Base-by-base conservation (phyloP, 2,113 vertebrate species). In the Microtus ochrogaster region DNA sequence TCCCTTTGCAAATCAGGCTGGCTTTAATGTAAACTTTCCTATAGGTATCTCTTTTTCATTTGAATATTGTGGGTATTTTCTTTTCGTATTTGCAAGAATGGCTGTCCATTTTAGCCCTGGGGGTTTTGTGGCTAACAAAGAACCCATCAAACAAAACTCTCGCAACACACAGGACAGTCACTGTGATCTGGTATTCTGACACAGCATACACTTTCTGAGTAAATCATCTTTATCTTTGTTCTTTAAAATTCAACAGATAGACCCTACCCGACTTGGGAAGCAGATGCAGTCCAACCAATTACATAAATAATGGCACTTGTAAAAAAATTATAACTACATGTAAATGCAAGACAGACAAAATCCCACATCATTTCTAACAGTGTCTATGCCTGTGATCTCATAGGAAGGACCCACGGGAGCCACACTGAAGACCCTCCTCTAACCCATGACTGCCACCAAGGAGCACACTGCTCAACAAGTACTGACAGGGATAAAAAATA, bases 131-230 rank as follows among this genome's bases (percentile, higher is more conserved):
- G 61, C 78, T 92, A 92, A 94, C 73, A 91, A 92, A 96, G 61
- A 95, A 97, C 94, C 85, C 78, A 84, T 85, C 90, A 93, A 58
- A 92, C 91, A 94, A 77, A 96, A 97, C 44, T 84, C 30, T 76
- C 58, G 78, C 92, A 84, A 55, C 68, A 91, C 94, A 92, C 58
- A 93, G 74, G 89, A 81, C 58, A 73, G 19, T 68, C 63, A 66
- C 1, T 58, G 33, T 24, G 72, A 79, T 95, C 74, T 95, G 93
- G 78, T 91, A 41, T 83, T 92, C 87, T 95, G 93, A 97, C 84
- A 95, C 9, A 66, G 61, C 22, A 39, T 49, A 73, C 70, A 41
- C 72, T 77, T 96, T 79, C 82, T 70, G 66, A 47, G 55, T 84
- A 89, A 85, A 77, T 52, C 68, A 76, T 49, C 94, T 96, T 90